Evolutionary conservation across 1,140 invertebrate genomes (phyloP), one percentile per base, ranked within the genome.

Genomic region (Gonioctena quinquepunctata): DNA sequence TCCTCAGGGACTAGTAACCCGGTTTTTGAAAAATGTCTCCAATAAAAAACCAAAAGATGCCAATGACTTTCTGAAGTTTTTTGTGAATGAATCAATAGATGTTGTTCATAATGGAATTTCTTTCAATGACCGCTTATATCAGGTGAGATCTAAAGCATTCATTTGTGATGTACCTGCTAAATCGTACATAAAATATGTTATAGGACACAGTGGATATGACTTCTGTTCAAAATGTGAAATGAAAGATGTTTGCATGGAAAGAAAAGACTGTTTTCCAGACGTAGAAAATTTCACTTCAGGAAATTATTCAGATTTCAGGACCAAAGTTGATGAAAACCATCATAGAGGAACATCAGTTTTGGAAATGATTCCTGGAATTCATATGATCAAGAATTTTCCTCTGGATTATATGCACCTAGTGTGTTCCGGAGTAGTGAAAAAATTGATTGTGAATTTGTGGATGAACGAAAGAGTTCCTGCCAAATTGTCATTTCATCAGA

Each of bases 31-130:
- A n/a, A n/a, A n/a, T n/a, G n/a, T n/a, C n/a, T n/a, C n/a, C n/a
- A n/a, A n/a, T n/a, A n/a, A 52, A 13, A 69, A 69, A 54, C 67
- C 67, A 50, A 52, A 54, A 23, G 49, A 27, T 49, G 4, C 48
- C 8, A 50, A 23, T 63, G 26, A 49, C 49, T 69, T 63, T 64
- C 52, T 69, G 27, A 6, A 69, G 48, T 7, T 4, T 6, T 68
- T 68, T 62, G 42, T 68, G 16, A 48, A 62, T 8, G 56, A 68
- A 16, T 7, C 23, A 22, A 54, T 26, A 25, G 19, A 21, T 16
- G 13, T 66, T 42, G 49, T 56, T 3, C 5, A 27, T 19, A 54
- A 48, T 64, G 61, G 61, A 0, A 22, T 50, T 11, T n/a, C n/a
- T n/a, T n/a, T n/a, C n/a, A n/a, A n/a, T n/a, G n/a, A n/a, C n/a